Evolutionary conservation across 2,888 invertebrate genomes (phyloP).

Genomic region (Hedya salicella): DNA sequence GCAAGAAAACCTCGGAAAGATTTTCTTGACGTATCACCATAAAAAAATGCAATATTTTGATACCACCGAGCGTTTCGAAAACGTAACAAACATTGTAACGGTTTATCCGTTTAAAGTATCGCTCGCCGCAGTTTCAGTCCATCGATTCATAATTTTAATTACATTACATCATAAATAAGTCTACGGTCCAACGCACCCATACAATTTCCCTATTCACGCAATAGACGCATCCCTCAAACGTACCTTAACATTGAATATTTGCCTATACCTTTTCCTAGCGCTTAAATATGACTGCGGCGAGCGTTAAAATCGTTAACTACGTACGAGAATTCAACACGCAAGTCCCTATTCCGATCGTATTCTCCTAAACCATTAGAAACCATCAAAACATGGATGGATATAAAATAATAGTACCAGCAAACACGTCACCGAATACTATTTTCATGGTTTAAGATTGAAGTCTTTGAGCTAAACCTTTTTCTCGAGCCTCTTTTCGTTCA

Average conservation of each 20-base stretch:
- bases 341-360: neutral
- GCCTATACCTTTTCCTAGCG: slow-evolving; percentile 26
- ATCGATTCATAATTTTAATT: slow-evolving; percentile 18
- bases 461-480: neutral
- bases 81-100: slow-evolving; percentile 34
- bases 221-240: slow-evolving; percentile 4
- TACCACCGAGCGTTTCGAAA: slow-evolving; percentile 29
- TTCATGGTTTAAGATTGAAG: neutral
- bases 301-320: slow-evolving; percentile 23
- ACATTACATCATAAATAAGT: slow-evolving; percentile 26
- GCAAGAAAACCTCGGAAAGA: slow-evolving; percentile 27
- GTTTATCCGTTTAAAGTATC: slow-evolving; percentile 19
- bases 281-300: slow-evolving; percentile 37
- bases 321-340: slow-evolving; percentile 29
- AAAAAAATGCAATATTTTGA: slow-evolving; percentile 34
- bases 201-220: slow-evolving; percentile 16
- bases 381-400: neutral
- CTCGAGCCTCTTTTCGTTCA: slow-evolving; percentile 7
- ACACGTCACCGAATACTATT: neutral
- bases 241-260: slow-evolving; percentile 25
- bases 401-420: neutral
- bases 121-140: slow-evolving; percentile 39
- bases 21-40: slow-evolving; percentile 10
- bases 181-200: slow-evolving; percentile 20
- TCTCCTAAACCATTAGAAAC: neutral